These are phyloP conservation scores for Crocodylus rhombifer DNA, from an alignment of 2,797 vertebrate genomes.

Conservation along the genomic window DNA sequence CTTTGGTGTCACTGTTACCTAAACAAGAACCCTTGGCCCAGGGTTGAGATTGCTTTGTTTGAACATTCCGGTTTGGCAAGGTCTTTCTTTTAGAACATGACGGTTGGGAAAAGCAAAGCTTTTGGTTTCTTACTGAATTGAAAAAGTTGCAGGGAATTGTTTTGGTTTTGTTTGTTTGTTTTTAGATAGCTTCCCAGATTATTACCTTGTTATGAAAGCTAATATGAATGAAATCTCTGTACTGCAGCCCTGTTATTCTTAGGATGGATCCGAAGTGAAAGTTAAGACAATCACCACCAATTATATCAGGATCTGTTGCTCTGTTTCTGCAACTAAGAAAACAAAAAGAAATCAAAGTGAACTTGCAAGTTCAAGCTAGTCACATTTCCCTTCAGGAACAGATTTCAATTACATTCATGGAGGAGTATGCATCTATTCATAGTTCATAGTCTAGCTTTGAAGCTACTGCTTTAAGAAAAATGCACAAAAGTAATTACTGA, in stretches of 20 bases:
- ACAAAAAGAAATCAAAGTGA: slow-evolving; percentile 9
- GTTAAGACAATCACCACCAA: slow-evolving; percentile 88
- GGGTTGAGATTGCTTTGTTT: background rate
- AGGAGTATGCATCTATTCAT: background rate
- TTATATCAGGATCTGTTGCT: slow-evolving; percentile 85
- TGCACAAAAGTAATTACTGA: background rate
- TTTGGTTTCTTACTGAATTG: too few relatives aligned
- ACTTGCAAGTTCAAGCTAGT: background rate
- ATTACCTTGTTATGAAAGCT: slow-evolving; percentile 96
- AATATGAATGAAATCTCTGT: slow-evolving; percentile 95
- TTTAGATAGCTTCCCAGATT: background rate
- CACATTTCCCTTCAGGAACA: slow-evolving; percentile 10
- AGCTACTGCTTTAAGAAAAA: background rate
- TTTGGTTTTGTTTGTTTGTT: background rate
- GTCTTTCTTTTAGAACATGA: background rate
- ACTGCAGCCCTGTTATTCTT: slow-evolving; percentile 91
- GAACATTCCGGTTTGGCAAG: background rate
- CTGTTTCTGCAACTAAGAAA: slow-evolving; percentile 85
- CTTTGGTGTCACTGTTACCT: background rate
- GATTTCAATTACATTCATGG: background rate
- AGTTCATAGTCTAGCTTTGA: background rate
- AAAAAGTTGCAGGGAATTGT: background rate
- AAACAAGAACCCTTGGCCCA: background rate
- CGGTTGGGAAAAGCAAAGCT: background rate
- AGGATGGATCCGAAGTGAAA: slow-evolving; percentile 94